Conservation (phyloP, 1,140 invertebrate species). For the Grapholita molesta region DNA sequence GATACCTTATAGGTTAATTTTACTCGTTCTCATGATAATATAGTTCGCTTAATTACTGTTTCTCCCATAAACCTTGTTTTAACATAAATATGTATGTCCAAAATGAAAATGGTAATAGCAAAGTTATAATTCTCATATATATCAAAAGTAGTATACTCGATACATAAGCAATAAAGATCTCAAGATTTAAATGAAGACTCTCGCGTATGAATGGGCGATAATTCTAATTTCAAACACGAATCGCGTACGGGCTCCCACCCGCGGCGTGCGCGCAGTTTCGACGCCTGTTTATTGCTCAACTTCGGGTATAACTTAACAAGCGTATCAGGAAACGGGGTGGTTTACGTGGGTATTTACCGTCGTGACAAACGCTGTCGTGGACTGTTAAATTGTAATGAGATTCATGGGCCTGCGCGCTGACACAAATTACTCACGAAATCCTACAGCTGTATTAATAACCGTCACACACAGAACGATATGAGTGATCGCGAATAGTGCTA, state of each 20-base stretch:
- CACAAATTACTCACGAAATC: constrained; percentile 3
- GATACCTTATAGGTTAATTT: constrained; percentile 8
- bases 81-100: not conserved
- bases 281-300: constrained; percentile 40
- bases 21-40: not conserved
- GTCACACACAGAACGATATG: constrained; percentile 20
- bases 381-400: constrained; percentile 55
- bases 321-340: constrained; percentile 44
- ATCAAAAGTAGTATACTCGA: not conserved
- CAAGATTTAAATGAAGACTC: constrained; percentile 13
- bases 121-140: not conserved
- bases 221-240: constrained; percentile 13
- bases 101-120: not conserved
- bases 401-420: constrained; percentile 25
- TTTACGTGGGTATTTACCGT: constrained; percentile 51
- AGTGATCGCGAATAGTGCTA: constrained; percentile 33
- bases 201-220: constrained; percentile 14
- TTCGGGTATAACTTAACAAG: constrained; percentile 41
- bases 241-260: constrained; percentile 34
- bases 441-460: not conserved
- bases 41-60: not conserved
- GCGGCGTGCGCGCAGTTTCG: constrained; percentile 41
- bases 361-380: constrained; percentile 45
- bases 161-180: constrained; percentile 2
- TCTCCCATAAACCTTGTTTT: not conserved